Percentiles rank a stretch among this genome's conserved stretches.
Conservation (phyloP, 2,888 invertebrate species). For the Pterostichus madidus region DNA sequence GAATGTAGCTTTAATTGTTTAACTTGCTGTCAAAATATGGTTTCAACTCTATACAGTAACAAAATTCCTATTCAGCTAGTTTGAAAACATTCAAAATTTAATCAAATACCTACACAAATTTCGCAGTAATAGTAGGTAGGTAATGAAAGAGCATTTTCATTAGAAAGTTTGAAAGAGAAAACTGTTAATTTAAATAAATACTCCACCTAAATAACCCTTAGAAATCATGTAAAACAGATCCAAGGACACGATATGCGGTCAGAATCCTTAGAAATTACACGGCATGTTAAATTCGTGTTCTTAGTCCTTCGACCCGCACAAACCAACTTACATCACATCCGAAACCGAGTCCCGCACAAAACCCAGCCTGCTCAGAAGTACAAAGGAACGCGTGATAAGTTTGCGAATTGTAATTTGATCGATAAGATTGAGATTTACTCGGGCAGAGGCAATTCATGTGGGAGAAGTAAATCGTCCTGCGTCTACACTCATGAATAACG, state of each 20-base stretch:
- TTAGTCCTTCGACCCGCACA: conserved; percentile 11
- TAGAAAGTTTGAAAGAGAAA: too few species aligned
- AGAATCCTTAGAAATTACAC: conserved; percentile 8
- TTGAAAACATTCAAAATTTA: too few species aligned
- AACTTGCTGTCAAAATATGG: too few species aligned
- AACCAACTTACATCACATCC: neutral
- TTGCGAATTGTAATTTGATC: conserved; percentile 56
- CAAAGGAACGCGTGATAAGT: conserved; percentile 54
- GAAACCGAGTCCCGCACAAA: neutral
- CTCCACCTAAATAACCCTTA: neutral
- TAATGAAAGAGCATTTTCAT: too few species aligned
- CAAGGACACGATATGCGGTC: neutral
- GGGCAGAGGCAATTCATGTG: conserved; percentile 37
- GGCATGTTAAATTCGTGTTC: conserved; percentile 6
- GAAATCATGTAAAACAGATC: neutral
- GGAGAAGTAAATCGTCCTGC: conserved; percentile 28
- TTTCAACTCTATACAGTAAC: too few species aligned
- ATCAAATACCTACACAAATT: too few species aligned
- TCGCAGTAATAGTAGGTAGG: too few species aligned
- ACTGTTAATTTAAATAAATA: too few species aligned
- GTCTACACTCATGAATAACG: neutral
- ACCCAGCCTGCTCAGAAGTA: neutral
- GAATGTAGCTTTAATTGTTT: too few species aligned
- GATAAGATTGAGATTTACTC: conserved; percentile 49
- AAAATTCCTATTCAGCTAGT: too few species aligned